Conservation (phyloP, 2,888 invertebrate species). For the Ctena decussata region DNA sequence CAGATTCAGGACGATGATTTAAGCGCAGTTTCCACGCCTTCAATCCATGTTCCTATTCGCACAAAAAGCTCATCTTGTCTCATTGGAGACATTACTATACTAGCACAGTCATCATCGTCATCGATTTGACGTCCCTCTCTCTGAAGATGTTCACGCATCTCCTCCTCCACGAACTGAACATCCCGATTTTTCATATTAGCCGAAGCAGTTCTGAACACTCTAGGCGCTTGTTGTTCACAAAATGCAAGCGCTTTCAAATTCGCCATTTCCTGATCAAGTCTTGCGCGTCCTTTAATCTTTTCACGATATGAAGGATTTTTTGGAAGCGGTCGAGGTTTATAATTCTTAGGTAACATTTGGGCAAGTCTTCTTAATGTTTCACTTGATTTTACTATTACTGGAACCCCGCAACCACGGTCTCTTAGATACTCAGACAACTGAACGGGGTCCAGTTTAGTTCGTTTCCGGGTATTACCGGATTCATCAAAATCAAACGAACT, state of each 20-base stretch:
- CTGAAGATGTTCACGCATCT: constrained; percentile 70
- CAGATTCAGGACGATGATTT: not conserved
- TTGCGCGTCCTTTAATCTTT: constrained; percentile 77
- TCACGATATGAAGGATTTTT: constrained; percentile 74
- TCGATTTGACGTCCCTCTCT: constrained; percentile 55
- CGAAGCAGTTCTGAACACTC: constrained; percentile 75
- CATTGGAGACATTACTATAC: constrained; percentile 68
- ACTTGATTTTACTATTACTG: constrained; percentile 57
- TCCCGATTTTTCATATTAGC: constrained; percentile 75
- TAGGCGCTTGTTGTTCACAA: constrained; percentile 75
- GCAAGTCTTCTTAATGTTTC: constrained; percentile 50
- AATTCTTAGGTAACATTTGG: constrained; percentile 58
- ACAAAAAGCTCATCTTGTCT: constrained; percentile 73
- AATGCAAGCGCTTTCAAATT: constrained; percentile 78
- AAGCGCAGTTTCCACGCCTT: constrained; percentile 64
- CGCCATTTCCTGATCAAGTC: constrained; percentile 80
- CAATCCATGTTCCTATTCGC: constrained; percentile 74
- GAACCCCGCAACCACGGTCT: constrained; percentile 66
- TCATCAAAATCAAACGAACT: constrained; percentile 47
- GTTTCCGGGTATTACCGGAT: constrained; percentile 38
- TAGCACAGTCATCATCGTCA: constrained; percentile 61
- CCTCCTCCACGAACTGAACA: constrained; percentile 76
- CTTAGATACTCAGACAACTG: constrained; percentile 69
- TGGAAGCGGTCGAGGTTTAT: constrained; percentile 65
- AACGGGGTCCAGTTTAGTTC: constrained; percentile 65